Conservation (phyloP, 2,113 vertebrate genomes). For the Illadopsis cleaveri region DNA sequence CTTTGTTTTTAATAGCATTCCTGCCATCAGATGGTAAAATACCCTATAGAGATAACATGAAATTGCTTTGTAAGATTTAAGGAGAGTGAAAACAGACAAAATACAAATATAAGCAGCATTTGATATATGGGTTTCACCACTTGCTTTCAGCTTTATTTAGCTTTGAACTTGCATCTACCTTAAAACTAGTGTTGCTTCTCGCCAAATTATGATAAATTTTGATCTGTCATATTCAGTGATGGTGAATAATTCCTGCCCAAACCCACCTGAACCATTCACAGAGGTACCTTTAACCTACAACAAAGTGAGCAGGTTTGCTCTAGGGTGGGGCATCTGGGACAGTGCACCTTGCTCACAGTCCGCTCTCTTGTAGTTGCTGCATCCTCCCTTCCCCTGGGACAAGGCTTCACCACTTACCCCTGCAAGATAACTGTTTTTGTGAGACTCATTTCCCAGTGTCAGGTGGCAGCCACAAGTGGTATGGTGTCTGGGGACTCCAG, state of each 20-base stretch:
- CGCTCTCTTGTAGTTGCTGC: neutral
- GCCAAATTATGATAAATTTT: neutral
- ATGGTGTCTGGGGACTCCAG: neutral
- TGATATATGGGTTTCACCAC: neutral
- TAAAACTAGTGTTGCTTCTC: neutral
- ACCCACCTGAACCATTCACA: neutral
- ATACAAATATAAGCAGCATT: neutral
- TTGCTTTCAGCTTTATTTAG: neutral
- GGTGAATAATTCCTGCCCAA: neutral
- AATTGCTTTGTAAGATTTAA: neutral
- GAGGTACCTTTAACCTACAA: neutral
- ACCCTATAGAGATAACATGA: neutral
- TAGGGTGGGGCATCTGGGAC: neutral
- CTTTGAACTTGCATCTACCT: neutral
- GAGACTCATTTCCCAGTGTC: neutral
- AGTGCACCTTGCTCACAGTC: fast-evolving
- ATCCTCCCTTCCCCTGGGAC: neutral
- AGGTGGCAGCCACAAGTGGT: fast-evolving
- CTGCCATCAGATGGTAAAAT: neutral
- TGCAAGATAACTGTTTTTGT: neutral
- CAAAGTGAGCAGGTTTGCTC: neutral
- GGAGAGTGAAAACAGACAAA: neutral
- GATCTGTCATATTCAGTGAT: neutral
- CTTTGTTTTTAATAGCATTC: neutral
- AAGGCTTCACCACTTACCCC: neutral